A percentile compares a stretch with the other conserved stretches of the same genome.
Conservation (phyloP, 2,113 vertebrate genomes). For the Natator depressus region DNA sequence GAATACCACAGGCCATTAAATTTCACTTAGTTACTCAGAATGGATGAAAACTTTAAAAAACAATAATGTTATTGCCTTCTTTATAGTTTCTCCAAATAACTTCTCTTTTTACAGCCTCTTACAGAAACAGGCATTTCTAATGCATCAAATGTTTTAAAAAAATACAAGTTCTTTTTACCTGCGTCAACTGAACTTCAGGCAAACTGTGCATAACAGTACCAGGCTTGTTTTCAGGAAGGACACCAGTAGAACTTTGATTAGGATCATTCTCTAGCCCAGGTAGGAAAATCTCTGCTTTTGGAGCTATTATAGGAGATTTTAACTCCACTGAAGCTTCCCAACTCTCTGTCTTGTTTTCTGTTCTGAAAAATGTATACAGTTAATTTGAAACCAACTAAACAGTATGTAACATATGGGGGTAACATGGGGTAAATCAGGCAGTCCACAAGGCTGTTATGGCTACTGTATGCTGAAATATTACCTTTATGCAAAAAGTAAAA, state of each 20-base stretch:
- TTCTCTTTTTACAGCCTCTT: not conserved
- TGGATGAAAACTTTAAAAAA: not conserved
- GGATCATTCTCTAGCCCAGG: not conserved
- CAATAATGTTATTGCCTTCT: not conserved
- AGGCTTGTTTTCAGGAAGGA: not conserved
- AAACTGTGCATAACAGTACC: not conserved
- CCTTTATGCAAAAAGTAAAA: not conserved
- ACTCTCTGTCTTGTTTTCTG: constrained; percentile 11
- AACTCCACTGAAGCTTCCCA: constrained; percentile 12
- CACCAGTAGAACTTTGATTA: not conserved
- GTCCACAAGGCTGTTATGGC: not conserved
- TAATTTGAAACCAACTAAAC: not conserved
- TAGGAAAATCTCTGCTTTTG: constrained; percentile 1
- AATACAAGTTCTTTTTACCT: constrained; percentile 62
- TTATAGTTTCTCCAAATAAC: not conserved
- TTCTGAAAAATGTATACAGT: constrained; percentile 62
- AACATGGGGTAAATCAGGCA: not conserved
- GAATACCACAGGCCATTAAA: not conserved
- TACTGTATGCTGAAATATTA: not conserved
- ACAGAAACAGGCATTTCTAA: not conserved
- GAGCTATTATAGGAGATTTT: constrained; percentile 16
- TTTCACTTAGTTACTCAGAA: not conserved
- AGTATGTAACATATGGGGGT: not conserved
- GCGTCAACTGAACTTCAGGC: not conserved
- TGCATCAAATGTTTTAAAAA: not conserved